Conservation (phyloP, 2,797 vertebrate genomes). For the Lutra lutra region DNA sequence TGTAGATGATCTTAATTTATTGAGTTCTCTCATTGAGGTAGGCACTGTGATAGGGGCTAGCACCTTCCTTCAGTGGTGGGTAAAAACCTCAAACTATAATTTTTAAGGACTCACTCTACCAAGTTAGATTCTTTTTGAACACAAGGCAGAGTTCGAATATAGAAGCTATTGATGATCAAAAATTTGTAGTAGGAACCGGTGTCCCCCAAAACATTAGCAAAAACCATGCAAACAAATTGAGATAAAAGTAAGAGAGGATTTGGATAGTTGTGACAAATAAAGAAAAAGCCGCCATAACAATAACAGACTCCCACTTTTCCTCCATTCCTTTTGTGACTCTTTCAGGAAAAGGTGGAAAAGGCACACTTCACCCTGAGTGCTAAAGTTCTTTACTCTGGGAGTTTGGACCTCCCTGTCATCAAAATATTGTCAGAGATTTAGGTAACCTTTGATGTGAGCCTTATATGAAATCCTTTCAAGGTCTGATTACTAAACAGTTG, state of each 20-base stretch:
- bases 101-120: neutral
- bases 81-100: neutral
- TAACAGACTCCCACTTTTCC: neutral
- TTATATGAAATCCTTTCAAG: constrained; percentile 61
- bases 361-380: constrained; percentile 25
- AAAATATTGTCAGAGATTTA: constrained; percentile 58
- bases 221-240: neutral
- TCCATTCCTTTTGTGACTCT: neutral
- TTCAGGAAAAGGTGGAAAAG: constrained; percentile 59
- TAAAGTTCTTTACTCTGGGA: constrained; percentile 8
- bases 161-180: neutral
- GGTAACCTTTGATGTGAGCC: neutral
- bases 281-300: neutral
- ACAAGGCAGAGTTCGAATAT: neutral
- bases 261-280: constrained; percentile 32
- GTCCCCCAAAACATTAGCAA: neutral
- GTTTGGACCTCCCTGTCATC: constrained; percentile 52
- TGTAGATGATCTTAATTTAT: neutral
- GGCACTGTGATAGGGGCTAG: neutral
- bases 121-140: neutral
- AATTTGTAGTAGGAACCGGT: neutral
- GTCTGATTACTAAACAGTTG: constrained; percentile 64
- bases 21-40: neutral
- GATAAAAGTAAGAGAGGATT: constrained; percentile 13
- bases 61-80: neutral